Percentiles rank a stretch among this genome's conserved stretches.
These are phyloP conservation scores for Sterrhoptilus dennistouni DNA, from an alignment of 2,113 vertebrate species.

Conservation along the genomic window DNA sequence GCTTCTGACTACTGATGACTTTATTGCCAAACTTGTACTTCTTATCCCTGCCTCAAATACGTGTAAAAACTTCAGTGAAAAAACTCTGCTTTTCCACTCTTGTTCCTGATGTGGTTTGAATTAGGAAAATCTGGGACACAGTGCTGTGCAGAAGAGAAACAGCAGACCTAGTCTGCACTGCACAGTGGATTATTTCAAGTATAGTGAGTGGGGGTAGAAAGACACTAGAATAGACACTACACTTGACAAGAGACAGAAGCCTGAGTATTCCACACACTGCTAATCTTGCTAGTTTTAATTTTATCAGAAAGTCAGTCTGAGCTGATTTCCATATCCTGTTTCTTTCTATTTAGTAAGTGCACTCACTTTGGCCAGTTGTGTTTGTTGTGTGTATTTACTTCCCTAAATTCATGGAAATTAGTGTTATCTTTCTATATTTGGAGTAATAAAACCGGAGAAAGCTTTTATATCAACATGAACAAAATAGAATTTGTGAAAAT, in stretches of 20 bases:
- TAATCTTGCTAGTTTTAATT: neutral
- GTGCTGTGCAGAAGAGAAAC: neutral
- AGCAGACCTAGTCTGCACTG: neutral
- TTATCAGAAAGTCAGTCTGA: neutral
- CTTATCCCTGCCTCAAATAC: neutral
- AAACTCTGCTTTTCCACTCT: neutral
- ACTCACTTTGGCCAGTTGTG: neutral
- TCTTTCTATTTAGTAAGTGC: neutral
- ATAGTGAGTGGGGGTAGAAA: neutral
- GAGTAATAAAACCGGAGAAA: neutral
- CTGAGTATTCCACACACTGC: neutral
- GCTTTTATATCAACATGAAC: neutral
- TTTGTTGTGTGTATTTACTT: neutral
- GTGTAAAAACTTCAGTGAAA: neutral
- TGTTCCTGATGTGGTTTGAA: neutral
- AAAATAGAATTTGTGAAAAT: slow-evolving; percentile 24
- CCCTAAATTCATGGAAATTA: neutral
- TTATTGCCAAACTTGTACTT: neutral
- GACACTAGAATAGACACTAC: neutral
- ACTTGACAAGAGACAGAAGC: neutral
- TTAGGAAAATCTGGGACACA: neutral
- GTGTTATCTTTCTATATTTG: slow-evolving; percentile 9
- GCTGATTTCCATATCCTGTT: neutral
- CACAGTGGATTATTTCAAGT: neutral
- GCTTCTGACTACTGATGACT: neutral